Evolutionary conservation across 2,888 invertebrate genomes (phyloP).

Genomic region (Drosophila peninsularis): DNA sequence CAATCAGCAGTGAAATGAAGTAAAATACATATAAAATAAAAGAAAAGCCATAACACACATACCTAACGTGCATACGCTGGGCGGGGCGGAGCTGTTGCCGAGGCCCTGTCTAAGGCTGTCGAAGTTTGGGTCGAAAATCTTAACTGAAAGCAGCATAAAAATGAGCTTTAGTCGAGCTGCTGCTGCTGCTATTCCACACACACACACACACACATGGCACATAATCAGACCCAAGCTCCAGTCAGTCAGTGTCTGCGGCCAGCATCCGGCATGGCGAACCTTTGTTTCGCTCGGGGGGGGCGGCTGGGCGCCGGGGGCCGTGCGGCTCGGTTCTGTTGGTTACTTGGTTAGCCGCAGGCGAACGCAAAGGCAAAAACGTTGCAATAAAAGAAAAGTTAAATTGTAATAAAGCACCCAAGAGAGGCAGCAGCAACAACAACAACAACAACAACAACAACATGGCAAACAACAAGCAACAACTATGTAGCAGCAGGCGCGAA

Average conservation of each 20-base stretch:
- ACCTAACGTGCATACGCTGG: conserved; percentile 46
- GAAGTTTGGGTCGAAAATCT: conserved; percentile 37
- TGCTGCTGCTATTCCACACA: conserved; percentile 19
- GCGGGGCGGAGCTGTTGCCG: neutral
- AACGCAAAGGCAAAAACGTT: conserved; percentile 64
- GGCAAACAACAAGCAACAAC: conserved; percentile 26
- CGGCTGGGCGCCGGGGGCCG: conserved; percentile 18
- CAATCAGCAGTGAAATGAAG: conserved; percentile 67
- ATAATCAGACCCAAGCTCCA: conserved; percentile 57
- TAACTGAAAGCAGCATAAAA: conserved; percentile 52
- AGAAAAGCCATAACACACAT: conserved; percentile 60
- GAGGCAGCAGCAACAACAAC: conserved; percentile 41
- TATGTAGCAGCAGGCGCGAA: conserved; percentile 63
- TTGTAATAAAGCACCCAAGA: conserved; percentile 75
- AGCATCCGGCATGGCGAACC: conserved; percentile 34
- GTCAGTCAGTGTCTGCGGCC: conserved; percentile 31
- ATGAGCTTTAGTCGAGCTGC: conserved; percentile 41
- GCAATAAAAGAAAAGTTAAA: conserved; percentile 79
- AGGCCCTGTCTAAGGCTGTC: neutral
- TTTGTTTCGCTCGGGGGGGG: conserved; percentile 27
- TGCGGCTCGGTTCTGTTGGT: conserved; percentile 26
- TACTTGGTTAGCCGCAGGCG: conserved; percentile 61
- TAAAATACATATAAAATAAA: conserved; percentile 72
- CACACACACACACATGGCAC: conserved; percentile 21
- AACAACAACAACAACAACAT: conserved; percentile 27